A percentile compares a stretch with the other conserved stretches of the same genome.
Evolutionary conservation across 2,797 vertebrate species (phyloP).

Genomic region (Tenualosa ilisha): DNA sequence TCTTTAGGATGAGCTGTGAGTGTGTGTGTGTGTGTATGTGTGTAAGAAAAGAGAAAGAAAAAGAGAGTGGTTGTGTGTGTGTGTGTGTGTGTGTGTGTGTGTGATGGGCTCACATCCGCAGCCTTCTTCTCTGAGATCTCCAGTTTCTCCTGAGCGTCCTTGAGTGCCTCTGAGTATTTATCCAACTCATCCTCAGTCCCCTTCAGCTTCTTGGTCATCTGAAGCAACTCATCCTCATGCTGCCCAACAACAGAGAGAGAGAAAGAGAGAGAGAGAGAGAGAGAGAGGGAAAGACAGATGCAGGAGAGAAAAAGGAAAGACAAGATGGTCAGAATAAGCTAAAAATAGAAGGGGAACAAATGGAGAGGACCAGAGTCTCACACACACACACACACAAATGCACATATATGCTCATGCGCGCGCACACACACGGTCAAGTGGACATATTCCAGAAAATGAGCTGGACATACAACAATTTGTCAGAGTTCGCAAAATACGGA

Average conservation of each 20-base stretch:
- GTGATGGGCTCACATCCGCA: conserved; percentile 82
- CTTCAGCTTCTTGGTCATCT: conserved; percentile 97
- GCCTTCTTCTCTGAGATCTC: conserved; percentile 96
- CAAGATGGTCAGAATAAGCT: neutral
- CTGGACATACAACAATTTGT: neutral
- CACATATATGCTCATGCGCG: neutral
- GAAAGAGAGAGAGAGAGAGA: neutral
- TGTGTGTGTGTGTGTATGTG: neutral
- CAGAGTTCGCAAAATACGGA: neutral
- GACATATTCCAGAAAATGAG: neutral
- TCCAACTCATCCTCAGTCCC: conserved; percentile 94
- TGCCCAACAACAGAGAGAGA: conserved; percentile 48
- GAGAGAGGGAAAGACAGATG: neutral
- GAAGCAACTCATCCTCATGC: conserved; percentile 91
- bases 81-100: neutral
- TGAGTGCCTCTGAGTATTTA: conserved; percentile 93
- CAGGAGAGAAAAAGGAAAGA: neutral
- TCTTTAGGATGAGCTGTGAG: neutral
- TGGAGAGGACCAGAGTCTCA: neutral
- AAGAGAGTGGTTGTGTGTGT: neutral
- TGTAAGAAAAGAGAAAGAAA: no score
- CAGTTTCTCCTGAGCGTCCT: conserved; percentile 95
- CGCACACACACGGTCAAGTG: neutral
- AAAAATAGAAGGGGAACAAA: neutral
- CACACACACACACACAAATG: neutral